Evolutionary conservation across 1,140 invertebrate species (phyloP).

Genomic region (Lamellibrachia luymesi): DNA sequence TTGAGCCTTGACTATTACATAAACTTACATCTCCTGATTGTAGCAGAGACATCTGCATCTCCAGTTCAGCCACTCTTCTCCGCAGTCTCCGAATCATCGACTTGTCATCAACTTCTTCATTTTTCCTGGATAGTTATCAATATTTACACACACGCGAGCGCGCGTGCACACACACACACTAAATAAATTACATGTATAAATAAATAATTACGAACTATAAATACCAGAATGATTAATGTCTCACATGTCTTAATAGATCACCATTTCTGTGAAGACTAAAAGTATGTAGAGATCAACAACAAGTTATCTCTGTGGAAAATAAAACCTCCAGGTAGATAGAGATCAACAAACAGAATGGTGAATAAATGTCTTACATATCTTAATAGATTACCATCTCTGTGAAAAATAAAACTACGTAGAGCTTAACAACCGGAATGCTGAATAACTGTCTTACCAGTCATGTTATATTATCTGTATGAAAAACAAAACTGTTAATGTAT

Average conservation of each 20-base stretch:
- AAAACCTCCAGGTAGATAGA: too few relatives aligned
- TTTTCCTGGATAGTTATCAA: conserved; percentile 38
- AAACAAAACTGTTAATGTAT: background rate
- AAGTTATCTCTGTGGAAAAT: too few relatives aligned
- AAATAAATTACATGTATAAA: background rate
- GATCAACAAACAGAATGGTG: too few relatives aligned
- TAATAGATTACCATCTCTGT: too few relatives aligned
- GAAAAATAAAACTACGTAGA: background rate
- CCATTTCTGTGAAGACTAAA: too few relatives aligned
- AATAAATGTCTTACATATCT: too few relatives aligned
- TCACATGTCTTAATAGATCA: too few relatives aligned
- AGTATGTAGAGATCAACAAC: too few relatives aligned
- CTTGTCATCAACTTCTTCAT: conserved; percentile 54
- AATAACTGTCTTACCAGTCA: background rate
- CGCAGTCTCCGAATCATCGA: conserved; percentile 47
- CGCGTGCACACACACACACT: background rate
- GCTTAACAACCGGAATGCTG: background rate
- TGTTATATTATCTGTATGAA: background rate
- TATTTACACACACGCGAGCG: background rate
- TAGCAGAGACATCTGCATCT: conserved; percentile 43
- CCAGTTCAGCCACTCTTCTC: conserved; percentile 48
- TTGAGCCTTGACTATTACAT: background rate
- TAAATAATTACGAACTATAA: too few relatives aligned
- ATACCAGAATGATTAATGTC: too few relatives aligned
- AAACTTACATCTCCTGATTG: conserved; percentile 26